Percentiles rank a stretch among this genome's conserved stretches.
Evolutionary conservation across 2,888 invertebrate genomes (phyloP).

Genomic region (Homarus gammarus): DNA sequence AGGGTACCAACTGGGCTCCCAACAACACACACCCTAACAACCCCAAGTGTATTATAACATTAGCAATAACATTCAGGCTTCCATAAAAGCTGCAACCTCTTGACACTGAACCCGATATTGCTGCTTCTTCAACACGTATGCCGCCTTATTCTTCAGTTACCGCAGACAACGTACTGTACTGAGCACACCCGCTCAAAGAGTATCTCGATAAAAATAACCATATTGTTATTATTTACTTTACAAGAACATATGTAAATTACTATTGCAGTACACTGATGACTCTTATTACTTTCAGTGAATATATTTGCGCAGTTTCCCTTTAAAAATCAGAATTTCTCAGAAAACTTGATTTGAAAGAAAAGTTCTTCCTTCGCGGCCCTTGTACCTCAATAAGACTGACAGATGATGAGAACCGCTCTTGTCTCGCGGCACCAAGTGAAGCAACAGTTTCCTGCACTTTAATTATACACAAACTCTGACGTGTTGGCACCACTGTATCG

Average conservation of each 20-base stretch:
- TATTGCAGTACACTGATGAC: no score
- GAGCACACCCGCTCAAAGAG: background rate
- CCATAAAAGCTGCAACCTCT: background rate
- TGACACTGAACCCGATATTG: background rate
- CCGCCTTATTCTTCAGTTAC: background rate
- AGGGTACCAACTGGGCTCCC: background rate
- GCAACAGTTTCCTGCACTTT: background rate
- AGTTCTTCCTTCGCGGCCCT: no score
- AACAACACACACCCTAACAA: background rate
- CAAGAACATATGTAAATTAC: no score
- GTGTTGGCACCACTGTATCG: no score
- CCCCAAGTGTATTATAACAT: background rate
- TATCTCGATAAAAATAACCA: background rate
- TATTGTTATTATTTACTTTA: no score
- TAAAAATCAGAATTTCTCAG: background rate
- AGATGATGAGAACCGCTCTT: no score
- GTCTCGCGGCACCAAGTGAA: background rate
- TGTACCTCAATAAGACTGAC: no score
- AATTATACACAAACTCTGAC: background rate
- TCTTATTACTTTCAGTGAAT: background rate
- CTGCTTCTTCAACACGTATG: background rate
- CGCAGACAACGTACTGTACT: background rate
- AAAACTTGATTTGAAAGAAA: no score
- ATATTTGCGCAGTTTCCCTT: background rate
- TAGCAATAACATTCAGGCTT: slow-evolving; percentile 51